These are phyloP conservation scores for Zygaena filipendulae DNA, from an alignment of 2,888 invertebrate species.

Conservation along the genomic window DNA sequence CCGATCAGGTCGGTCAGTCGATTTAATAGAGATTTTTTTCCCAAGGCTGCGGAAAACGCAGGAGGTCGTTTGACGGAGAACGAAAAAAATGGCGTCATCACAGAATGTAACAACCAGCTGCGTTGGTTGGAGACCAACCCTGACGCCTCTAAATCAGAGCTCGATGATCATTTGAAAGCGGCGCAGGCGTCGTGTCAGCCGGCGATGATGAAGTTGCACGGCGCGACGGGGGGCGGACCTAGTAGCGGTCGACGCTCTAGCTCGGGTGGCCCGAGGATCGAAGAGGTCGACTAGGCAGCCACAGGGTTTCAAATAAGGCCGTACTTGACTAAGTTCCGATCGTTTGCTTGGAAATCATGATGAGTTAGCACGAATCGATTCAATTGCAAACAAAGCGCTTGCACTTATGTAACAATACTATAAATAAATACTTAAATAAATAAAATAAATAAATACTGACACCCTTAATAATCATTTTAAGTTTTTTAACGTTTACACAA, in stretches of 20 bases:
- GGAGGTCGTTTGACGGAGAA: constrained; percentile 74
- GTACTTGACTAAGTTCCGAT: constrained; percentile 1
- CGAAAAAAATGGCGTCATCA: constrained; percentile 76
- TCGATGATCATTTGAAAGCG: constrained; percentile 80
- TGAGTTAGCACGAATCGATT: not conserved
- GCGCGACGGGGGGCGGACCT: constrained; percentile 50
- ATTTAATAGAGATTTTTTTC: too few species aligned
- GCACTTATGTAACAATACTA: not conserved
- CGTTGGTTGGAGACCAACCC: constrained; percentile 85
- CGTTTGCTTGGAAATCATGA: constrained; percentile 2
- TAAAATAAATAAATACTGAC: too few species aligned
- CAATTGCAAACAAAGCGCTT: too few species aligned
- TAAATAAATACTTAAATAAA: constrained; percentile 1
- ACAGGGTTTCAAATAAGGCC: too few species aligned
- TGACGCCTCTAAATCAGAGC: constrained; percentile 81
- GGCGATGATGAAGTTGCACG: constrained; percentile 86
- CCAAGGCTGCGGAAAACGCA: constrained; percentile 72
- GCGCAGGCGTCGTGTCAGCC: constrained; percentile 81
- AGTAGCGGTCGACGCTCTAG: constrained; percentile 33
- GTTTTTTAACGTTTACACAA: too few species aligned
- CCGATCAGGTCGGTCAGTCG: too few species aligned
- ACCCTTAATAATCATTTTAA: too few species aligned
- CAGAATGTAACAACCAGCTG: constrained; percentile 76
- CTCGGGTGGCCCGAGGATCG: constrained; percentile 71
- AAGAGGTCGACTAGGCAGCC: constrained; percentile 21